These are phyloP conservation scores for Thalassarche chlororhynchos DNA, from an alignment of 2,113 vertebrate species.

Conservation along the genomic window DNA sequence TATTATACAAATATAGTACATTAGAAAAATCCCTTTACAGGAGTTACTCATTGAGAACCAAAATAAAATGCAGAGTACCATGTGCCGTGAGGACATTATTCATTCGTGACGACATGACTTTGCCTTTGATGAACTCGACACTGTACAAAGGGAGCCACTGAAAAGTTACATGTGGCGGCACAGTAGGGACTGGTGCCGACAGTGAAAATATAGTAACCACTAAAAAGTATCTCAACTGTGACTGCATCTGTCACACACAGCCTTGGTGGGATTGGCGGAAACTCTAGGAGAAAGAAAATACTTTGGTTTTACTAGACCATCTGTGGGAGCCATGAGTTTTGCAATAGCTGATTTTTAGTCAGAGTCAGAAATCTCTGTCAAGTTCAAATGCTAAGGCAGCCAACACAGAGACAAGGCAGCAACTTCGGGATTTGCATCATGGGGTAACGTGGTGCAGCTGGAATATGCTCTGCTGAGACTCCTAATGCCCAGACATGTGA, in stretches of 20 bases:
- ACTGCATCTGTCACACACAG: conserved; percentile 2
- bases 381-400: neutral
- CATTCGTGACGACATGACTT: neutral
- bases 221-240: conserved; percentile 2
- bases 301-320: neutral
- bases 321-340: neutral
- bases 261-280: neutral
- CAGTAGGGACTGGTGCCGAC: neutral
- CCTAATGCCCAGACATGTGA: neutral
- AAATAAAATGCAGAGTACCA: neutral
- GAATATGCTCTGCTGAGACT: neutral
- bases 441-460: neutral
- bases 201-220: conserved; percentile 44
- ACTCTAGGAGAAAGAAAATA: neutral
- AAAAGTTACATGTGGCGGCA: neutral
- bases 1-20: neutral
- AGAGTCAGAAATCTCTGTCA: neutral
- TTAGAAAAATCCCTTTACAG: conserved; percentile 29
- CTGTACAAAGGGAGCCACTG: neutral
- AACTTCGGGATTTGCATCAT: neutral
- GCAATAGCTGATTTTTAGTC: neutral
- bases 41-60: conserved; percentile 1
- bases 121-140: neutral
- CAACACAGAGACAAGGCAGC: neutral
- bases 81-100: neutral